phyloP scores from a whole-genome alignment of 1,140 invertebrate species.

The Eriocheir sinensis region DNA sequence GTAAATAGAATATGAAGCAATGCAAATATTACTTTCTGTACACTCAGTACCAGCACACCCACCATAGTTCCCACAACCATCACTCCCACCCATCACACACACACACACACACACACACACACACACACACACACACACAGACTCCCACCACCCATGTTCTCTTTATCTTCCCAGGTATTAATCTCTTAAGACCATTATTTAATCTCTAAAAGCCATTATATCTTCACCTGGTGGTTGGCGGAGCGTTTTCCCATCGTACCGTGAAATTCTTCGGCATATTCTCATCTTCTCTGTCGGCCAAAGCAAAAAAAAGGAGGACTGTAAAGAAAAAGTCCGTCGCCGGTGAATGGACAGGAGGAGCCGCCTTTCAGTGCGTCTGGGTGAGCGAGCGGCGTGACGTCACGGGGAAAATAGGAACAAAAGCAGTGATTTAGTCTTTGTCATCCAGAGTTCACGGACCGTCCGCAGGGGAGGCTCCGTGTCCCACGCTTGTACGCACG shows the following conservation, averaged over 20 bases:
- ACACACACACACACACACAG: neutral
- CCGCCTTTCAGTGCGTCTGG: neutral
- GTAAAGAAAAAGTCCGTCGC: conserved; percentile 1
- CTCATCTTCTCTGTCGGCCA: conserved; percentile 1
- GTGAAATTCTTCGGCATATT: conserved; percentile 16
- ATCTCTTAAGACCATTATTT: neutral
- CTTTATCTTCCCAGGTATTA: neutral
- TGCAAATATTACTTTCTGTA: neutral
- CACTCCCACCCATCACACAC: neutral
- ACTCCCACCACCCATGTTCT: neutral
- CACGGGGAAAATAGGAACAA: neutral
- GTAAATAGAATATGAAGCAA: too few relatives aligned
- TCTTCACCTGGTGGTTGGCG: neutral
- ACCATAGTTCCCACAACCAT: neutral
- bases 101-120: neutral
- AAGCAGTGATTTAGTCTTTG: conserved; percentile 16
- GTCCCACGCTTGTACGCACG: neutral
- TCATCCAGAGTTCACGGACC: neutral
- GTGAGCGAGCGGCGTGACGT: neutral
- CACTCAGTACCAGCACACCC: neutral
- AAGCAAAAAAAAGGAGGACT: neutral
- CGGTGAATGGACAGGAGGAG: conserved; percentile 10
- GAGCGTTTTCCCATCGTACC: conserved; percentile 1
- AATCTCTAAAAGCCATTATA: conserved; percentile 26
- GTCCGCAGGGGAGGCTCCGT: neutral